phyloP scores from a whole-genome alignment of 2,888 invertebrate genomes.

The Oscheius myriophilus region DNA sequence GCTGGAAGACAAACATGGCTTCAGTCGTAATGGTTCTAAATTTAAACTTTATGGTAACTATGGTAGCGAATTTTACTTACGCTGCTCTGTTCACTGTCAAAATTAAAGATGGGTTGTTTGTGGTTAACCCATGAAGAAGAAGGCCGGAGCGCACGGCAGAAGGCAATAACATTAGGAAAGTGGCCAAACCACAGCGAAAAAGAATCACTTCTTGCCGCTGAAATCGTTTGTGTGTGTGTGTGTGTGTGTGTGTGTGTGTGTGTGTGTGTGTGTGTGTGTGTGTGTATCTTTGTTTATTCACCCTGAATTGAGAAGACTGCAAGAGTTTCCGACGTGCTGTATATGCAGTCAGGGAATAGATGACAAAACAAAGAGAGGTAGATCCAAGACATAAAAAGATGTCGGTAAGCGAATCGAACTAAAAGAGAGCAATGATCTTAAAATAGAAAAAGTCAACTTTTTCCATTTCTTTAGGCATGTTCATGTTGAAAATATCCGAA shows the following conservation, averaged over 20 bases:
- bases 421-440: no score
- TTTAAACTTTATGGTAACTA: no score
- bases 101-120: not conserved
- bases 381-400: not conserved
- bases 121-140: not conserved
- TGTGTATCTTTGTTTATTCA: no score
- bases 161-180: constrained; percentile 1
- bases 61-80: not conserved
- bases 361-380: not conserved
- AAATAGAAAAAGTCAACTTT: no score
- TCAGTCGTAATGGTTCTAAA: constrained; percentile 1
- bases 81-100: not conserved
- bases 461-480: not conserved
- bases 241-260: not conserved
- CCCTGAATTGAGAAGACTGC: constrained; percentile 4
- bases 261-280: no score
- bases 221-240: not conserved
- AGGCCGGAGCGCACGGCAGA: not conserved
- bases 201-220: constrained; percentile 2
- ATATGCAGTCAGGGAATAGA: not conserved
- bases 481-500: constrained; percentile 3
- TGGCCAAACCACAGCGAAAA: not conserved
- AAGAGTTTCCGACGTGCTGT: not conserved
- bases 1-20: constrained; percentile 15
- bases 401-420: constrained; percentile 2